Percentiles rank a stretch among this genome's conserved stretches.
phyloP scores from a whole-genome alignment of 2,113 vertebrate species.

The Phalacrocorax pelagicus region DNA sequence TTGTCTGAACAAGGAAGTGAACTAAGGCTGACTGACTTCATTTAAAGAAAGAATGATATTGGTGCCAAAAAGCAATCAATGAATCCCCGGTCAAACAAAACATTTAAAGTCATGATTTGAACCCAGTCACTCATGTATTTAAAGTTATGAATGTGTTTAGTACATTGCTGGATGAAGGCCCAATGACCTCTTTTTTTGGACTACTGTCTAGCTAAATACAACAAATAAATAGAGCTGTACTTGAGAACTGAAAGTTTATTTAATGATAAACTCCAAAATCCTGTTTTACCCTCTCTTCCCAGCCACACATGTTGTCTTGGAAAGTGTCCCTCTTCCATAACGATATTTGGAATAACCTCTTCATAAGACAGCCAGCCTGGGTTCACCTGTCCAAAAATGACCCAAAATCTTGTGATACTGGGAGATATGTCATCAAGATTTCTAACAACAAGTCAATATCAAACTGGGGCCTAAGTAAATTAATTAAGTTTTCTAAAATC shows the following conservation, averaged over 20 bases:
- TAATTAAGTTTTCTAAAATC: neutral
- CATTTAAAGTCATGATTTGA: neutral
- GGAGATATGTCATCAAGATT: neutral
- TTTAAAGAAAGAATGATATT: neutral
- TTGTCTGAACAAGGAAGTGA: neutral
- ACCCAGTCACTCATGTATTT: neutral
- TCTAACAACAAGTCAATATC: neutral
- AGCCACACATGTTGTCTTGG: neutral
- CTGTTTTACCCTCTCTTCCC: neutral
- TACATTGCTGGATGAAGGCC: neutral
- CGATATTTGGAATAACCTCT: neutral
- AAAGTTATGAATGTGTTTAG: neutral
- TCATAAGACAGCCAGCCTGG: neutral
- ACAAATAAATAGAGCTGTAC: neutral
- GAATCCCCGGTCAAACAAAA: neutral
- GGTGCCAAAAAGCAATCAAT: conserved; percentile 37
- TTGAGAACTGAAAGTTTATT: neutral
- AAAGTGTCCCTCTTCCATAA: neutral
- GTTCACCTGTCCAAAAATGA: neutral
- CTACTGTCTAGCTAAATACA: neutral
- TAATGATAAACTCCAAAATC: neutral
- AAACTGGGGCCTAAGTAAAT: neutral
- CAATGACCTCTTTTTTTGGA: neutral
- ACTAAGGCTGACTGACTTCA: neutral
- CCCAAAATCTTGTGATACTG: neutral